These are phyloP conservation scores for Formica selysi DNA, from an alignment of 1,140 invertebrate species.

Conservation along the genomic window DNA sequence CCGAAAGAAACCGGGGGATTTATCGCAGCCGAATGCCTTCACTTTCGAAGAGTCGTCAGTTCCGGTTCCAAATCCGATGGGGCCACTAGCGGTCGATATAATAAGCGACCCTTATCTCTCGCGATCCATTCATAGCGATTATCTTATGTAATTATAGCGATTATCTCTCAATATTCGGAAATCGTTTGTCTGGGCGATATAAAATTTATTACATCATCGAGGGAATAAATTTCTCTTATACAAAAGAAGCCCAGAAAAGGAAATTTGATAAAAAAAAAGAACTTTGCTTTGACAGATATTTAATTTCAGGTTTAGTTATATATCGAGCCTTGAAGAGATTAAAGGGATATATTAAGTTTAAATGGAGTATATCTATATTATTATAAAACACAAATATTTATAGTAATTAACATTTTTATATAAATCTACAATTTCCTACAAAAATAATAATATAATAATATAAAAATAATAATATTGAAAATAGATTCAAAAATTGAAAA, in stretches of 20 bases:
- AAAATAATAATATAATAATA: no score
- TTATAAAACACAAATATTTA: no score
- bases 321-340: background rate
- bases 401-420: no score
- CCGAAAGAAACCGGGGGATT: slow-evolving; percentile 77
- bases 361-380: background rate
- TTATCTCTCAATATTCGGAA: slow-evolving; percentile 7
- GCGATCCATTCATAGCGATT: background rate
- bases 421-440: no score
- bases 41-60: slow-evolving; percentile 65
- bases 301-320: background rate
- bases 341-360: background rate
- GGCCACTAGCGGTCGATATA: background rate
- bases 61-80: slow-evolving; percentile 70
- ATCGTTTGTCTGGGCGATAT: background rate
- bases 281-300: background rate
- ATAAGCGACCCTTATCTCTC: slow-evolving; percentile 18
- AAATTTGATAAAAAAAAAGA: background rate
- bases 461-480: no score
- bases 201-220: background rate
- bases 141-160: slow-evolving; percentile 12
- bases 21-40: slow-evolving; percentile 62
- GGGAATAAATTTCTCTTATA: background rate
- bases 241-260: background rate
- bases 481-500: no score